Evolutionary conservation across 1,140 invertebrate genomes (phyloP), one percentile per base, ranked within the genome.

Genomic region (Megalonaias nervosa): DNA sequence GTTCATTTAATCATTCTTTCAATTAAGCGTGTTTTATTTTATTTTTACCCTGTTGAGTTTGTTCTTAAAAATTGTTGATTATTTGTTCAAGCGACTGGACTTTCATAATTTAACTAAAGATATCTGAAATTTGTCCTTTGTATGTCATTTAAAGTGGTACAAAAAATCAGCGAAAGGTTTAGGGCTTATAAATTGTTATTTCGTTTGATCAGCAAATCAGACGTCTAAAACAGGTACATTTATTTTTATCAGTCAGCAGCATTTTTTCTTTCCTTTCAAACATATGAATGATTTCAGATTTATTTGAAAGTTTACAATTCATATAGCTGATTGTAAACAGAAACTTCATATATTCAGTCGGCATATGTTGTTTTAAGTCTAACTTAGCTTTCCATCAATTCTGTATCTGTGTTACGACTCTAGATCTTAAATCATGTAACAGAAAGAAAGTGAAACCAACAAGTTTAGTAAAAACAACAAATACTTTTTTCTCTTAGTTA

Each of bases 21-120:
- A 48, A 48, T 48, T 48, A 6, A 48, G 38, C 38, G 6, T 48
- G 11, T 48, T 48, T 48, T 48, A 48, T 48, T 48, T 48, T 9
- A 48, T 48, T 48, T 48, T 48, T 48, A 5, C 38, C 38, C 38
- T 1, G 38, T 48, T 48, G 9, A 48, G 26, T 31, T 31, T 31
- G 26, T 31, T 31, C 4, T 3, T 31, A 48, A 6, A 48, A 48
- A 48, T 48, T 48, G 9, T 48, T 48, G 4, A n/a, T 9, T 48
- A 48, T 48, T 48, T 48, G 38, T 48, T 48, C 38, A 48, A 48
- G 6, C 38, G 11, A 11, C 38, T 70, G 6, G 19, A 70, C 23
- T 59, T 60, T 17, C 60, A 70, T 70, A 56, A 31, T 59, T 70
- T 58, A 70, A 23, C 15, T n/a, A 59, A 26, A 70, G 60, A 16